phyloP scores from a whole-genome alignment of 2,113 vertebrate species.

The Phalacrocorax brasilianus region DNA sequence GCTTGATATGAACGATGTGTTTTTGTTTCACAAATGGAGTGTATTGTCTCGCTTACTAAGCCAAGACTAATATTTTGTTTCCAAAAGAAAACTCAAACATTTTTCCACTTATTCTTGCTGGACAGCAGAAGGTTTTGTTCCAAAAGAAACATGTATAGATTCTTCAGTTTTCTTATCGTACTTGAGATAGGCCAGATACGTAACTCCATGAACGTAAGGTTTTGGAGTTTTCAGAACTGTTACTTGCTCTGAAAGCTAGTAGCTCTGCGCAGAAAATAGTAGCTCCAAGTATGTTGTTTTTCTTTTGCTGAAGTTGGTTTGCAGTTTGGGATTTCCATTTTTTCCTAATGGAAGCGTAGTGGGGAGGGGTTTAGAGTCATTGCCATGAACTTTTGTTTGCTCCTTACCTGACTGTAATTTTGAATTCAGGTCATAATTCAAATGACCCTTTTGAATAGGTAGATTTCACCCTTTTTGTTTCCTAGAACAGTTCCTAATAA shows the following conservation, averaged over 20 bases:
- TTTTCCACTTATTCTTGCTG: conserved; percentile 75
- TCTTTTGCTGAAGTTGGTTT: not conserved
- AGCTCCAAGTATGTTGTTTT: not conserved
- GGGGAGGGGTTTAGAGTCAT: not conserved
- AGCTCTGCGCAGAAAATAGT: not conserved
- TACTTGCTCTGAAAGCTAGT: not conserved
- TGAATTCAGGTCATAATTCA: not conserved
- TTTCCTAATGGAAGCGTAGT: not conserved
- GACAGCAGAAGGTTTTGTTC: conserved; percentile 71
- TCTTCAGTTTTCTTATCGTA: conserved; percentile 67
- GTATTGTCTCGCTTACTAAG: conserved; percentile 70
- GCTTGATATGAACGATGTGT: conserved; percentile 58
- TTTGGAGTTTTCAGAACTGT: conserved; percentile 30
- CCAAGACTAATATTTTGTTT: conserved; percentile 84
- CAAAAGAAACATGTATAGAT: conserved; percentile 72
- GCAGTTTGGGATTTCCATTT: conserved; percentile 7
- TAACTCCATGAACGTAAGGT: not conserved
- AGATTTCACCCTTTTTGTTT: not conserved
- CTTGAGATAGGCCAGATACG: conserved; percentile 65
- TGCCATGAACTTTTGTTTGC: not conserved
- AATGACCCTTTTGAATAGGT: not conserved
- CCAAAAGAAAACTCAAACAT: conserved; percentile 73
- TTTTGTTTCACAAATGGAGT: conserved; percentile 68
- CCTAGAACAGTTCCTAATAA: not conserved
- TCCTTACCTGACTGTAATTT: not conserved